phyloP scores from a whole-genome alignment of 2,113 vertebrate species.

The Austrofundulus limnaeus region DNA sequence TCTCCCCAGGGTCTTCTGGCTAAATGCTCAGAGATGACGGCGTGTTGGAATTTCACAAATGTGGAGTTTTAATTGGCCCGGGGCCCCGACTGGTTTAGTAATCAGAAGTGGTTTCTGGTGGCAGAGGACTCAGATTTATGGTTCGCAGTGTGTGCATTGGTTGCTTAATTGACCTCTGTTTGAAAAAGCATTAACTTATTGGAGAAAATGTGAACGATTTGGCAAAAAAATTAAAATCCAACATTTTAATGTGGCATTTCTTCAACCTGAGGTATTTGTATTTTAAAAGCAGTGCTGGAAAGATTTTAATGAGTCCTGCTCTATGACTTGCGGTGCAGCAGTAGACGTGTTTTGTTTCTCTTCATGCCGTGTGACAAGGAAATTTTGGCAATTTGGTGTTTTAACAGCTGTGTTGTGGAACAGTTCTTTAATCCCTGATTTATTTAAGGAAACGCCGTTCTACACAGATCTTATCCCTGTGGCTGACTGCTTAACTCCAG shows the following conservation, averaged over 20 bases:
- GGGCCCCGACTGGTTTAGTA: conserved; percentile 75
- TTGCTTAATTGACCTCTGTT: conserved; percentile 18
- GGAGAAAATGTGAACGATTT: conserved; percentile 10
- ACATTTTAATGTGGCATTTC: conserved; percentile 31
- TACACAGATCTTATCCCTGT: conserved; percentile 52
- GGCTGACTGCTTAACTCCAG: conserved; percentile 48
- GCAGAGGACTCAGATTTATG: conserved; percentile 50
- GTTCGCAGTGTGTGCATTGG: conserved; percentile 37
- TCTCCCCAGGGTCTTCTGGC: conserved; percentile 79
- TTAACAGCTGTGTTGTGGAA: conserved; percentile 67
- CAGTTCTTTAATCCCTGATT: conserved; percentile 64
- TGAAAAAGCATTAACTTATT: conserved; percentile 4
- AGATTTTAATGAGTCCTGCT: conserved; percentile 31
- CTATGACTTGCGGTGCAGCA: conserved; percentile 9
- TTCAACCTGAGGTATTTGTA: background rate
- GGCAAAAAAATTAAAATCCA: background rate
- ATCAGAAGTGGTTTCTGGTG: conserved; percentile 68
- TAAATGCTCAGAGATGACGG: conserved; percentile 83
- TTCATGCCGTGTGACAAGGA: conserved; percentile 47
- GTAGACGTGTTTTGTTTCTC: conserved; percentile 25
- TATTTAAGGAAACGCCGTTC: conserved; percentile 73
- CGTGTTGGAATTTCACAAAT: conserved; percentile 81
- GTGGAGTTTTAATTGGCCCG: conserved; percentile 79
- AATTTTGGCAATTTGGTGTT: conserved; percentile 64
- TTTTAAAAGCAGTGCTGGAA: background rate